Evolutionary conservation across 2,888 invertebrate species (phyloP), one percentile per base, ranked within the genome.

Genomic region (Xestobium rufovillosum): DNA sequence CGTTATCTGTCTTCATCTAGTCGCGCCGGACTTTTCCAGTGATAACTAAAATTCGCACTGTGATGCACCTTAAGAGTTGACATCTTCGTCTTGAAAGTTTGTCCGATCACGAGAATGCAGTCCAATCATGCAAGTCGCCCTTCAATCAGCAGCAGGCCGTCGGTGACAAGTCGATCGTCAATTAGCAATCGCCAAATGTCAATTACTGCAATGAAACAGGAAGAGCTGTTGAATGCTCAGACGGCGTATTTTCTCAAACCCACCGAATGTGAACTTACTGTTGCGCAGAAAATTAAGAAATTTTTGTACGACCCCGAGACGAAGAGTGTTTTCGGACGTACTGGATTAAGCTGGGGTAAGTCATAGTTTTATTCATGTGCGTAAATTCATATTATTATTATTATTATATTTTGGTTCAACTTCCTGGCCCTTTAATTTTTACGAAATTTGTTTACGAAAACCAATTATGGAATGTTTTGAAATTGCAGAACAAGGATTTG

Each of bases 111-210:
- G n/a, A n/a, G n/a, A n/a, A n/a, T 13, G 38, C 39, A 14, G 31
- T 41, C 34, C 15, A 43, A 14, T 42, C 48, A 3, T 26, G 41
- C 14, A 15, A 25, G 41, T 17, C 27, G 31, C 14, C 11, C 47
- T 2, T 27, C 39, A 31, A 33, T 34, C 6, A 3, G 33, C 1
- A 14, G 33, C 23, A 8, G n/a, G 8, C 8, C 23, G 23, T 23
- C 23, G n/a, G n/a, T 23, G 8, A 23, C n/a, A 8, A 23, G 14
- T 34, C 41, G 23, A 19, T 6, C 23, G 6, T 19, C 23, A n/a
- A 19, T 19, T 19, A 19, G 6, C 23, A 19, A n/a, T n/a, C 23
- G 23, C 6, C 23, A 19, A 19, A 19, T 19, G 23, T 19, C 23
- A 6, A 19, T 19, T 8, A 19, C 23, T 19, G 23, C 23, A 8